Percentiles rank a stretch among this genome's conserved stretches.
phyloP scores from a whole-genome alignment of 2,888 invertebrate genomes.

The Cheilosia pagana region DNA sequence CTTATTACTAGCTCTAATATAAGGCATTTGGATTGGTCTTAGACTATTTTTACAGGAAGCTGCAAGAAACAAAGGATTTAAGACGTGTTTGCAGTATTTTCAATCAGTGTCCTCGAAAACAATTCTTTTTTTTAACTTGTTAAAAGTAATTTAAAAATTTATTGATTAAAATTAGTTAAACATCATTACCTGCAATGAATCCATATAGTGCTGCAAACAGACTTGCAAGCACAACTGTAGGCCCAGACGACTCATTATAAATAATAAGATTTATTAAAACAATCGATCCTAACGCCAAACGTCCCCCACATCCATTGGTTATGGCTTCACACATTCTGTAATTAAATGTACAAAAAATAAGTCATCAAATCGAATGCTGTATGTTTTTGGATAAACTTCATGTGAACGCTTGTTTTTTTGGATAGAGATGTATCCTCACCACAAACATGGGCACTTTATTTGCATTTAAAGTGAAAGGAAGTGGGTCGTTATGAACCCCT shows the following conservation, averaged over 20 bases:
- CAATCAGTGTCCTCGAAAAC: background rate
- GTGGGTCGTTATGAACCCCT: no score
- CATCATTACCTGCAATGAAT: slow-evolving; percentile 80
- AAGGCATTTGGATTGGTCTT: slow-evolving; percentile 83
- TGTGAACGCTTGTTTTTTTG: no score
- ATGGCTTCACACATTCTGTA: slow-evolving; percentile 80
- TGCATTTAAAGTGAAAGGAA: no score
- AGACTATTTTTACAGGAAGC: slow-evolving; percentile 82
- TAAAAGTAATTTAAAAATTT: background rate
- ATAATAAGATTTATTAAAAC: slow-evolving; percentile 81
- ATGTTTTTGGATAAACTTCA: no score
- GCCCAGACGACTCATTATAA: slow-evolving; percentile 82
- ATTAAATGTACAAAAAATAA: background rate
- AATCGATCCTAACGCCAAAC: slow-evolving; percentile 82
- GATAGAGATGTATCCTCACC: no score
- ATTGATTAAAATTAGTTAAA: background rate
- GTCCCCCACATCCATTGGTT: slow-evolving; percentile 82
- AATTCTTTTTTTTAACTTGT: background rate
- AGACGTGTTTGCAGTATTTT: slow-evolving; percentile 17
- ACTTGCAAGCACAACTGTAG: slow-evolving; percentile 81
- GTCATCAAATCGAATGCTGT: no score
- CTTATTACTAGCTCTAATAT: slow-evolving; percentile 83
- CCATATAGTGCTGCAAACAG: slow-evolving; percentile 81
- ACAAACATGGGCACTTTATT: no score
- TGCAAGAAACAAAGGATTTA: slow-evolving; percentile 66